These are phyloP conservation scores for Diorhabda elongata DNA, from an alignment of 1,140 invertebrate genomes.

Conservation along the genomic window DNA sequence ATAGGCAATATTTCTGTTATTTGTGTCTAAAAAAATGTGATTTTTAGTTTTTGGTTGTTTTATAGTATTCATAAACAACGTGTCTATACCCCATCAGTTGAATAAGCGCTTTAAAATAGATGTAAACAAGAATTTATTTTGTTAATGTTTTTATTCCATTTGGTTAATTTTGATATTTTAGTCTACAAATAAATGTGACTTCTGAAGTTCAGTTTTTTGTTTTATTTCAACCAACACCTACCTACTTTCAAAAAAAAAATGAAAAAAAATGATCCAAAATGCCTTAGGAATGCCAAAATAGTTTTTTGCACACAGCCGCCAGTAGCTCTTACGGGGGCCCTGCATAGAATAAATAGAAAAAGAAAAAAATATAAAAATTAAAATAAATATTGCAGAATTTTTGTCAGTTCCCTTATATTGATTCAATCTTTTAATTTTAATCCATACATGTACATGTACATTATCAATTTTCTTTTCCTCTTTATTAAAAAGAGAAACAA, in stretches of 20 bases:
- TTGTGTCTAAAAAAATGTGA: not conserved
- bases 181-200: not conserved
- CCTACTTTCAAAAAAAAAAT: not conserved
- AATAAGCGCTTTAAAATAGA: not conserved
- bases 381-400: no score
- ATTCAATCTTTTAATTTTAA: no score
- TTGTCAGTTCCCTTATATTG: no score
- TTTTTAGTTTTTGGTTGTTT: not conserved
- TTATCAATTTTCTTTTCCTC: no score
- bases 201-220: not conserved
- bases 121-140: not conserved
- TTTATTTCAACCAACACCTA: not conserved
- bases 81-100: not conserved
- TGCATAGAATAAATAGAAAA: no score
- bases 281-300: not conserved
- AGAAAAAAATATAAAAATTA: no score
- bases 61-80: not conserved
- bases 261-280: not conserved
- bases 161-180: not conserved
- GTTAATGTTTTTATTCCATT: not conserved
- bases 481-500: no score
- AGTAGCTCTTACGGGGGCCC: no score
- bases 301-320: no score
- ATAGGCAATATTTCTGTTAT: not conserved
- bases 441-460: no score